phyloP scores from a whole-genome alignment of 2,797 vertebrate species.

The Gobionotothen gibberifrons region DNA sequence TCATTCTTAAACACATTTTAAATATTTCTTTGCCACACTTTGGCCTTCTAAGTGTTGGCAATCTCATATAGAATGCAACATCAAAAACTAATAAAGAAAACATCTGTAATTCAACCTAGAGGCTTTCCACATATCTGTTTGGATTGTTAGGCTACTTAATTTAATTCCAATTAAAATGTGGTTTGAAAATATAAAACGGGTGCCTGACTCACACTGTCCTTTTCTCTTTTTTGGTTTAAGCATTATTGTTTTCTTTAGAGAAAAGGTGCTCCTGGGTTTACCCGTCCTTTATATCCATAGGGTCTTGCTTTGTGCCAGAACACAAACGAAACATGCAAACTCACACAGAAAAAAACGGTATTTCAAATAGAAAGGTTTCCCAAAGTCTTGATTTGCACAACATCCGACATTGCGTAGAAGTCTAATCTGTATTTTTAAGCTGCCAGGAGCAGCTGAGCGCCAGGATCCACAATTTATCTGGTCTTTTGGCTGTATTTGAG shows the following conservation, averaged over 20 bases:
- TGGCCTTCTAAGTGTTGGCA: constrained; percentile 17
- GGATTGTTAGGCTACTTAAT: constrained; percentile 16
- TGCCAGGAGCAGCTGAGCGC: constrained; percentile 34
- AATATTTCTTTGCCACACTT: neutral
- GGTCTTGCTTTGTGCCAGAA: constrained; percentile 7
- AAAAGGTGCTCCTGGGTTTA: constrained; percentile 14
- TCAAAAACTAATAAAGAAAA: neutral
- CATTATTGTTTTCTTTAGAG: neutral
- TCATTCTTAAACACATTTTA: neutral
- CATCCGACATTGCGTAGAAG: constrained; percentile 43
- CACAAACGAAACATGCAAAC: neutral
- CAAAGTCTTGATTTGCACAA: constrained; percentile 37
- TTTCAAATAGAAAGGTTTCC: constrained; percentile 30
- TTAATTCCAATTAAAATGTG: constrained; percentile 10
- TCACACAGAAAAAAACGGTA: neutral
- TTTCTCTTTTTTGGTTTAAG: neutral
- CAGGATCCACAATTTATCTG: constrained; percentile 53
- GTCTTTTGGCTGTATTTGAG: constrained; percentile 32
- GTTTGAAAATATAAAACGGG: constrained; percentile 11
- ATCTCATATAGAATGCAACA: neutral
- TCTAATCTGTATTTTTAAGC: constrained; percentile 32
- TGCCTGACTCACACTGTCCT: constrained; percentile 1
- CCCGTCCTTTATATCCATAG: neutral
- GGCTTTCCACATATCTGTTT: constrained; percentile 31
- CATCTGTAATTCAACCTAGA: constrained; percentile 14